phyloP scores from a whole-genome alignment of 2,797 vertebrate genomes.

The Periophthalmus magnuspinnatus region DNA sequence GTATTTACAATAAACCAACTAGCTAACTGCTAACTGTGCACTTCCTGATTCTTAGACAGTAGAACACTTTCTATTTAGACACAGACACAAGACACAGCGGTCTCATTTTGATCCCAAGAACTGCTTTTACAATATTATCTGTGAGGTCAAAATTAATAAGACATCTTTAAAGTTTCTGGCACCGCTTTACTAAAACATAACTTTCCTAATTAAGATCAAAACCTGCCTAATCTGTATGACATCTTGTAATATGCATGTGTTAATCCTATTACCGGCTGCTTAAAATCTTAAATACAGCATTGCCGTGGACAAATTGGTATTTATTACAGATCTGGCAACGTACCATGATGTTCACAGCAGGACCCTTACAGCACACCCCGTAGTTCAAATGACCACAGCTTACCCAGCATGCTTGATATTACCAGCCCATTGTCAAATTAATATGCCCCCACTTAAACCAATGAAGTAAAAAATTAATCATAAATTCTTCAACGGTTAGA shows the following conservation, averaged over 20 bases:
- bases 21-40: too few species aligned
- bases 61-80: too few species aligned
- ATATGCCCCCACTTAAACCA: conserved; percentile 92
- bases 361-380: conserved; percentile 79
- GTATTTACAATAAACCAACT: too few species aligned
- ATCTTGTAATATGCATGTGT: conserved; percentile 59
- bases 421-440: conserved; percentile 94
- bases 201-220: conserved; percentile 18
- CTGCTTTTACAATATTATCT: too few species aligned
- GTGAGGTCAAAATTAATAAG: too few species aligned
- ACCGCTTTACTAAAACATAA: not conserved
- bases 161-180: not conserved
- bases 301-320: conserved; percentile 82
- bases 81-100: too few species aligned
- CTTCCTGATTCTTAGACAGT: too few species aligned
- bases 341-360: conserved; percentile 86
- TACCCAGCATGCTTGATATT: conserved; percentile 86
- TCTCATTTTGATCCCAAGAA: too few species aligned
- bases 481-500: conserved; percentile 85
- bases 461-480: conserved; percentile 94
- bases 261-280: conserved; percentile 70
- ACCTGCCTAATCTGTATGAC: conserved; percentile 63
- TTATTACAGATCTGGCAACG: conserved; percentile 81
- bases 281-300: conserved; percentile 73
- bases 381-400: conserved; percentile 87